A percentile compares a stretch with the other conserved stretches of the same genome.
Conservation (phyloP, 2,888 invertebrate species). For the Aspidiotus rigidus region DNA sequence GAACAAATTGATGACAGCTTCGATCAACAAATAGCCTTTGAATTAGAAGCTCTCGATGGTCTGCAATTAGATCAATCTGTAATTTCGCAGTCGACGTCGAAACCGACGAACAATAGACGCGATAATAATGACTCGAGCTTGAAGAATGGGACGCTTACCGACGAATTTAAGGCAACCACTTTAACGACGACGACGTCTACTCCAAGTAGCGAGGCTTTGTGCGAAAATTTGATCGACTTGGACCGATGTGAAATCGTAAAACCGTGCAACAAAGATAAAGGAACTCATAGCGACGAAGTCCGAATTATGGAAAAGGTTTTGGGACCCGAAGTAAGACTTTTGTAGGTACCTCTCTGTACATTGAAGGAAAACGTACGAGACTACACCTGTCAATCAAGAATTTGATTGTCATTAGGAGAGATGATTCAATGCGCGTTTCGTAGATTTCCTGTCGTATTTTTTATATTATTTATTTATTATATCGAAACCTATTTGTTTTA, state of each 20-base stretch:
- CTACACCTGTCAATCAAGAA: neutral
- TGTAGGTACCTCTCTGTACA: slow-evolving; percentile 8
- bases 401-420: neutral
- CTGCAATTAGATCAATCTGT: slow-evolving; percentile 44
- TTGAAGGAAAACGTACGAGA: neutral
- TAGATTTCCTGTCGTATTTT: neutral
- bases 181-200: neutral
- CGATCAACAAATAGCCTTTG: slow-evolving; percentile 54
- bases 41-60: slow-evolving; percentile 53
- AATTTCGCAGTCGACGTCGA: neutral
- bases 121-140: neutral
- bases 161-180: neutral
- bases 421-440: neutral
- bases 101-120: neutral
- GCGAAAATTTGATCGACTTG: slow-evolving; percentile 82
- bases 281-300: slow-evolving; percentile 83
- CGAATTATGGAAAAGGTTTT: slow-evolving; percentile 84
- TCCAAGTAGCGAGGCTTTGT: slow-evolving; percentile 55
- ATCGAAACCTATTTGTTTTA: slow-evolving; percentile 40
- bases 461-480: neutral
- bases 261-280: slow-evolving; percentile 53
- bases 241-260: slow-evolving; percentile 51
- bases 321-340: slow-evolving; percentile 53
- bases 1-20: slow-evolving; percentile 42
- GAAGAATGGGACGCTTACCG: neutral